Evolutionary conservation across 2,888 invertebrate species (phyloP).

Genomic region (Drosophila acutilabella): DNA sequence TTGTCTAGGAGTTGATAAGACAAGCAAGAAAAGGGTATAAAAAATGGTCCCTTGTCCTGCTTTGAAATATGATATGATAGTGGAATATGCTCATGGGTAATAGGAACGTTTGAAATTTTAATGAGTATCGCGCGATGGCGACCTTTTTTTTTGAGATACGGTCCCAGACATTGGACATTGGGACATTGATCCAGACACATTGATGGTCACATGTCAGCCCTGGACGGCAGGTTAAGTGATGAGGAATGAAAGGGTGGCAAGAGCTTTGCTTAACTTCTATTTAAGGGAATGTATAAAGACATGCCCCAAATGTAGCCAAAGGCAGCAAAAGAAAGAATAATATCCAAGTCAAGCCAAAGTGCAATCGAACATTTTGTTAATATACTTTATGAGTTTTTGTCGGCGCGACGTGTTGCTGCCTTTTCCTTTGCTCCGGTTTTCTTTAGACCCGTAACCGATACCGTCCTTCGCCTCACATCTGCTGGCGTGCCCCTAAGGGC

Average conservation of each 20-base stretch:
- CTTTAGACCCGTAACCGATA: not conserved
- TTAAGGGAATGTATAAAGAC: conserved; percentile 18
- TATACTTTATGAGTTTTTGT: conserved; percentile 76
- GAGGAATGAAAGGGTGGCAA: no score
- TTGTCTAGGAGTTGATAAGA: conserved; percentile 1
- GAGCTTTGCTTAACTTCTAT: conserved; percentile 7
- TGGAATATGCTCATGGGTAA: conserved; percentile 13
- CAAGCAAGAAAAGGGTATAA: no score
- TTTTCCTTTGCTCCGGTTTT: not conserved
- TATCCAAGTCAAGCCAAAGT: conserved; percentile 68
- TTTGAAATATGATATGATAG: conserved; percentile 49
- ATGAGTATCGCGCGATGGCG: conserved; percentile 47
- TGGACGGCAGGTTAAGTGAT: conserved; percentile 18
- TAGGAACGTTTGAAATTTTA: conserved; percentile 57
- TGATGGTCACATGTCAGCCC: conserved; percentile 65
- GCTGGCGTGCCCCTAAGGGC: conserved; percentile 28
- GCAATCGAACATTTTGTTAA: conserved; percentile 78
- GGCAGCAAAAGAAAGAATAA: conserved; percentile 35
- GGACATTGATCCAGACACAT: conserved; percentile 41
- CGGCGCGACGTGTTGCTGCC: conserved; percentile 65
- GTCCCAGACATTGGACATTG: conserved; percentile 32
- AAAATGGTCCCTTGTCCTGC: not conserved
- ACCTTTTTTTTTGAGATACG: conserved; percentile 36
- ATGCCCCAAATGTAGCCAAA: conserved; percentile 13
- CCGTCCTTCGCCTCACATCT: not conserved